Evolutionary conservation across 2,113 vertebrate species (phyloP).

Genomic region (Smithornis capensis): DNA sequence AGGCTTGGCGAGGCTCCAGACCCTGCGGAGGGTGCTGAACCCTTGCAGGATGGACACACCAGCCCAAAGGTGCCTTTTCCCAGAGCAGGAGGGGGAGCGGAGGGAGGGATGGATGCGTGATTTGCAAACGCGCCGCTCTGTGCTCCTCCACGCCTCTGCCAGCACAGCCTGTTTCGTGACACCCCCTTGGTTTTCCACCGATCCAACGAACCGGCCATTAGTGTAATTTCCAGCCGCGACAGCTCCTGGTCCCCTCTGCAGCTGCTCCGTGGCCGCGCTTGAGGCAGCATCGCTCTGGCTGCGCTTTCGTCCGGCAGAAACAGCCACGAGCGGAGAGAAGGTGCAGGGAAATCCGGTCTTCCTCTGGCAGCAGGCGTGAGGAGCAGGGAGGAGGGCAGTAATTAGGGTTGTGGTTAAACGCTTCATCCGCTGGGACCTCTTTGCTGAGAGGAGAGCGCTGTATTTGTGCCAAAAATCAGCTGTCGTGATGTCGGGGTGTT

Average conservation of each 20-base stretch:
- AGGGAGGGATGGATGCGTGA: not conserved
- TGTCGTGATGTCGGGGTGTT: rapidly evolving
- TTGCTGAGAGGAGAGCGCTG: not conserved
- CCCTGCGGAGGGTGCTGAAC: not conserved
- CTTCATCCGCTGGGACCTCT: not conserved
- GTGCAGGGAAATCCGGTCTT: not conserved
- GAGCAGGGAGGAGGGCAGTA: not conserved
- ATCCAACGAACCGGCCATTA: not conserved
- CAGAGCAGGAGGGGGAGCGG: not conserved
- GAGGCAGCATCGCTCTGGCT: not conserved
- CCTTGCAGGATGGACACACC: not conserved
- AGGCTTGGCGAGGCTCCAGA: not conserved
- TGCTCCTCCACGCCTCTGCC: not conserved
- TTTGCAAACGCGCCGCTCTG: not conserved
- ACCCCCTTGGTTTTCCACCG: not conserved
- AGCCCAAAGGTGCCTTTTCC: not conserved
- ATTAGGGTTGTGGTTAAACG: not conserved
- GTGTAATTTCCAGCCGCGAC: not conserved
- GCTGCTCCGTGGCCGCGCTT: not conserved
- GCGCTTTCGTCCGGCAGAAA: not conserved
- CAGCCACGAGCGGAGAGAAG: not conserved
- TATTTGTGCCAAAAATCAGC: not conserved
- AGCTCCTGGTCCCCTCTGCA: not conserved
- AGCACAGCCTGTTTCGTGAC: not conserved
- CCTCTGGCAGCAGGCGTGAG: not conserved